Conservation (phyloP, 2,113 vertebrate genomes). For the Macrotis lagotis region DNA sequence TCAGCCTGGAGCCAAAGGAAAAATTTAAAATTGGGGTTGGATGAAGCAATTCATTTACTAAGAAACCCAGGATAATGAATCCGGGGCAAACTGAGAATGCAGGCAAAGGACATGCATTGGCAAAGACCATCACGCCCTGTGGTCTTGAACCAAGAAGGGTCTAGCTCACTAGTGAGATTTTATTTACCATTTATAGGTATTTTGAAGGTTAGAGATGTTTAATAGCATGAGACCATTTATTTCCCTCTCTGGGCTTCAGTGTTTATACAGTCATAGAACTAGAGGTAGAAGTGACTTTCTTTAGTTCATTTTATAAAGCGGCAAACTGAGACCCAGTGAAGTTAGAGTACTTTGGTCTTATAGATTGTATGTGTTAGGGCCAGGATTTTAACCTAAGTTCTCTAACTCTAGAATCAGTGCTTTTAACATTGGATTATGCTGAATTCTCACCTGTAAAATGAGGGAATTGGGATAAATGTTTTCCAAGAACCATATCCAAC, state of each 20-base stretch:
- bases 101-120: not conserved
- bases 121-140: not conserved
- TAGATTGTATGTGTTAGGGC: not conserved
- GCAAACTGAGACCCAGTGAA: not conserved
- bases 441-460: not conserved
- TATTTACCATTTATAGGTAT: not conserved
- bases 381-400: not conserved
- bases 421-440: not conserved
- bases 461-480: not conserved
- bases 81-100: not conserved
- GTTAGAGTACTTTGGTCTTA: not conserved
- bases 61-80: not conserved
- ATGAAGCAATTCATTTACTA: not conserved
- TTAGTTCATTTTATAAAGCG: not conserved
- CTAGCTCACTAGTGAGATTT: not conserved
- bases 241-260: not conserved
- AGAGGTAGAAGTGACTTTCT: not conserved
- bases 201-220: not conserved
- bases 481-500: constrained; percentile 10
- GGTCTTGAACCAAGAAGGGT: not conserved
- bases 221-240: not conserved
- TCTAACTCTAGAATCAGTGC: not conserved
- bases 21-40: not conserved
- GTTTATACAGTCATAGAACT: not conserved
- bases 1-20: not conserved